These are phyloP conservation scores for Pangasius mekongensis DNA, from an alignment of 2,797 vertebrate genomes.

Conservation along the genomic window DNA sequence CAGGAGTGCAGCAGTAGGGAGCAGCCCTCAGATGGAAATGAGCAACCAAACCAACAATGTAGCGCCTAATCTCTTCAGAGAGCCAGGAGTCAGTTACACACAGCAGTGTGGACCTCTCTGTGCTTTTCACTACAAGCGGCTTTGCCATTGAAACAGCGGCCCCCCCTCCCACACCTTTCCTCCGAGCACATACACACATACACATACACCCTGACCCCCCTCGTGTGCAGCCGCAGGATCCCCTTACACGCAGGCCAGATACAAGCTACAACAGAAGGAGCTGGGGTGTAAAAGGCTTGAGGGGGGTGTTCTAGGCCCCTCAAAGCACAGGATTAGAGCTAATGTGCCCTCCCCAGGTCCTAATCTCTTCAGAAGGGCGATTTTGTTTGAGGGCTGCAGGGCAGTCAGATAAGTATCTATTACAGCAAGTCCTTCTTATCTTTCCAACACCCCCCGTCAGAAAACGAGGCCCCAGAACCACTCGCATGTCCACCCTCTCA, in stretches of 20 bases:
- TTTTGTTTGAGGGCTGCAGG: conserved; percentile 84
- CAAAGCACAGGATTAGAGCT: conserved; percentile 87
- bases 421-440: conserved; percentile 83
- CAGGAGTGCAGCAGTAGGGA: conserved; percentile 70
- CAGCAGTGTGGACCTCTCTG: conserved; percentile 79
- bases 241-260: conserved; percentile 74
- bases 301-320: conserved; percentile 71
- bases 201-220: conserved; percentile 60
- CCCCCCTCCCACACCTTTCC: conserved; percentile 52
- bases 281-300: conserved; percentile 74
- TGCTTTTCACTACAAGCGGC: conserved; percentile 79
- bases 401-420: conserved; percentile 87
- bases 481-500: conserved; percentile 73
- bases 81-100: conserved; percentile 83
- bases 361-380: conserved; percentile 85
- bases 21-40: conserved; percentile 84
- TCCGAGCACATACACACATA: conserved; percentile 57
- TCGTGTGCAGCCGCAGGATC: conserved; percentile 74
- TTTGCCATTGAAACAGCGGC: conserved; percentile 71
- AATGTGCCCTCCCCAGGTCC: conserved; percentile 85
- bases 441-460: conserved; percentile 68
- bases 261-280: conserved; percentile 78
- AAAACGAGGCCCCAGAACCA: conserved; percentile 80
- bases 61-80: conserved; percentile 85
- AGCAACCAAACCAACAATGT: conserved; percentile 84